Conservation (phyloP, 2,113 vertebrate genomes). For the Amphiprion ocellaris region DNA sequence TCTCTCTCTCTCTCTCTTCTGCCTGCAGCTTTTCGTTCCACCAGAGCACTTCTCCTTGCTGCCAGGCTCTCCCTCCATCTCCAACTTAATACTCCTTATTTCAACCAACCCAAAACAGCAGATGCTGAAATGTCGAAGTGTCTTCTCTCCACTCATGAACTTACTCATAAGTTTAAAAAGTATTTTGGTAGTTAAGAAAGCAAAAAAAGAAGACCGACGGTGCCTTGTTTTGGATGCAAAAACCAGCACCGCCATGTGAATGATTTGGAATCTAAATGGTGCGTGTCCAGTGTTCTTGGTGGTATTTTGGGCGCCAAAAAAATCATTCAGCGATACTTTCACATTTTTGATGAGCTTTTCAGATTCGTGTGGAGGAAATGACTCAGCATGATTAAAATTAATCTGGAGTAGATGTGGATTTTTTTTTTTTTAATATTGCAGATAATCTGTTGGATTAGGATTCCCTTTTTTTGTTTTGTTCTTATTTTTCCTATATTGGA, state of each 20-base stretch:
- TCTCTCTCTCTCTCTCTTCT: constrained; percentile 11
- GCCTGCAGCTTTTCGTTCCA: constrained; percentile 62
- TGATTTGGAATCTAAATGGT: neutral
- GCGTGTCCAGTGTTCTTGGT: neutral
- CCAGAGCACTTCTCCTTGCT: constrained; percentile 52
- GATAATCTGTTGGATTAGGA: too few species aligned
- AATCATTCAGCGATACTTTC: too few species aligned
- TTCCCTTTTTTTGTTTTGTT: too few species aligned
- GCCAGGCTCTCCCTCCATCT: constrained; percentile 61
- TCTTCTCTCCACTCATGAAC: constrained; percentile 36
- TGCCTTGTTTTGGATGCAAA: neutral
- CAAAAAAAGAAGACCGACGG: neutral
- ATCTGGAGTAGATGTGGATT: too few species aligned
- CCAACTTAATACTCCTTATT: constrained; percentile 60
- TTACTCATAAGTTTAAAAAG: constrained; percentile 1
- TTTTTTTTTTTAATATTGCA: too few species aligned
- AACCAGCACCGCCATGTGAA: neutral
- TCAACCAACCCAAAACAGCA: constrained; percentile 68
- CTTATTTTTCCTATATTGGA: too few species aligned
- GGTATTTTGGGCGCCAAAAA: neutral
- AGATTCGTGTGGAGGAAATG: too few species aligned
- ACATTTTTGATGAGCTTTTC: too few species aligned
- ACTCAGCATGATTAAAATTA: too few species aligned
- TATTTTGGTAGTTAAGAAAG: neutral
- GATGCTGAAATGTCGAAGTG: constrained; percentile 61